Evolutionary conservation across 2,888 invertebrate species (phyloP), one percentile per base, ranked within the genome.

Genomic region (Exephanes ischioxanthus): DNA sequence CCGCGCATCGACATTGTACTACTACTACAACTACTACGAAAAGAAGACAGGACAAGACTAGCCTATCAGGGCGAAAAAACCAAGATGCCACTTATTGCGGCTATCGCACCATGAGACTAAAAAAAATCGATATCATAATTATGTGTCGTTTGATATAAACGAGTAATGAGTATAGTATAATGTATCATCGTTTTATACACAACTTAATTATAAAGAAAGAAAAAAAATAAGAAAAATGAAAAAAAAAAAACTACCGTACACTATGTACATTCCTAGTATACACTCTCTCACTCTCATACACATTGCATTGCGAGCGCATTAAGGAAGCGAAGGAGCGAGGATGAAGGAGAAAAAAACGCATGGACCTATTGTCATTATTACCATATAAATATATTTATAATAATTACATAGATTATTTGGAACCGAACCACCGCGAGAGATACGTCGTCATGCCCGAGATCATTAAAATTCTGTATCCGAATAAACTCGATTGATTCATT

Each of bases 121-220:
- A 66, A 67, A 67, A 89, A 91, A 92, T 93, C 91, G 92, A 93
- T 94, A 94, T 93, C 93, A 93, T 93, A 93, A 93, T 92, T 93
- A 92, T 93, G 92, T 93, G 93, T 93, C 92, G 93, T 93, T 93
- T 93, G 91, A 92, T 94, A 94, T 93, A 92, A 93, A 92, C 89
- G 91, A 92, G 87, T 92, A 91, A 92, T 87, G 89, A 91, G 87
- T 89, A 90, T 86, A 89, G 81, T 92, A 93, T 92, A 92, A 92
- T 92, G 93, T 93, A 93, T 93, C 92, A 93, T 93, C 92, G 93
- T 94, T 94, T 94, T 94, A 94, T 94, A 94, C 93, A 93, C 92
- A 93, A 93, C 76, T 79, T 82, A 83, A 87, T 76, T 85, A 55
- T 82, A 85, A 66, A 33, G 68, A 76, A 79, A 33, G 72, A 53